Evolutionary conservation across 2,113 vertebrate genomes (phyloP).

Genomic region (Patagioenas fasciata): DNA sequence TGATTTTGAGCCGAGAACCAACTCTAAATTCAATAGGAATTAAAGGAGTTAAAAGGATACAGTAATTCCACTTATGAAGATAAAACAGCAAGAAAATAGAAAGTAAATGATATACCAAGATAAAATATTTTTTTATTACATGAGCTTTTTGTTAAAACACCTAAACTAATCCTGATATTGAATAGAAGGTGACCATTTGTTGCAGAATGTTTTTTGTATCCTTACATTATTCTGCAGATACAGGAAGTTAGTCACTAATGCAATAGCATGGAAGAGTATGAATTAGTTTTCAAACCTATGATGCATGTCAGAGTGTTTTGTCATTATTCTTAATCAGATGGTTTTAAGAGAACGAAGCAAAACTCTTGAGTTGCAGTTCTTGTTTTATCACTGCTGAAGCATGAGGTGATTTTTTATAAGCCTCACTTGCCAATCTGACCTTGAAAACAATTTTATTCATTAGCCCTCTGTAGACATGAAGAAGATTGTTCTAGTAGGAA

Average conservation of each 20-base stretch:
- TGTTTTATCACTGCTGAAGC: conserved; percentile 1
- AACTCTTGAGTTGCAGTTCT: background rate
- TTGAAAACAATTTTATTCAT: conserved; percentile 33
- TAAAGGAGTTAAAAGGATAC: background rate
- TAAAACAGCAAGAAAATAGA: background rate
- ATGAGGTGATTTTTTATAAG: conserved; percentile 33
- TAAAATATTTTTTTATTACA: background rate
- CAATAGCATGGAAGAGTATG: background rate
- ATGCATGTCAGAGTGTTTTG: background rate
- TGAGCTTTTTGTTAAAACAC: background rate
- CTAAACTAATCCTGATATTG: background rate
- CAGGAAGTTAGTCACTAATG: background rate
- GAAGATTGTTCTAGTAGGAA: background rate
- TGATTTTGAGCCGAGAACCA: background rate
- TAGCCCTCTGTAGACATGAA: conserved; percentile 31
- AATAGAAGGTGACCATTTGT: background rate
- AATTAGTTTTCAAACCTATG: background rate
- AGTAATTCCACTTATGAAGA: background rate
- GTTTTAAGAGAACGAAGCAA: conserved; percentile 22
- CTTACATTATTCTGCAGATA: background rate
- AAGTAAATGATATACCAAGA: background rate
- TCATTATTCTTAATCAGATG: conserved; percentile 23
- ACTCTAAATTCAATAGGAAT: background rate
- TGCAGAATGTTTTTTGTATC: background rate
- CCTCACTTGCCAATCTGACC: conserved; percentile 22